Percentiles rank a stretch among this genome's conserved stretches.
These are phyloP conservation scores for Rhinopomastus cyanomelas DNA, from an alignment of 2,113 vertebrate genomes.

Conservation along the genomic window DNA sequence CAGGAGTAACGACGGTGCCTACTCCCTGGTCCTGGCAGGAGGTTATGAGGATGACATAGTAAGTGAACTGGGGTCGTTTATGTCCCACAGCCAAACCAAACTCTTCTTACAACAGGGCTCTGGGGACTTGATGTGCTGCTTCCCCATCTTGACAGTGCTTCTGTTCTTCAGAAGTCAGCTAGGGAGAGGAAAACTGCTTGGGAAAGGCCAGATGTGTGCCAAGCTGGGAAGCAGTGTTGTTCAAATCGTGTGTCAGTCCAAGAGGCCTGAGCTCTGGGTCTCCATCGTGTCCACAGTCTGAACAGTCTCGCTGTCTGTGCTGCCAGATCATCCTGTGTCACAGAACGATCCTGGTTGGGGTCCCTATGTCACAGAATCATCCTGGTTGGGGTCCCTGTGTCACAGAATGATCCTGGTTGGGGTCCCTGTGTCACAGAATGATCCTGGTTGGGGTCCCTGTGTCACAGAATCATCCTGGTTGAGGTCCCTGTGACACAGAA, in stretches of 20 bases:
- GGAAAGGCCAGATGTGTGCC: background rate
- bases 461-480: too few relatives aligned
- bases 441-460: too few relatives aligned
- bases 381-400: too few relatives aligned
- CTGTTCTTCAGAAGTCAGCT: background rate
- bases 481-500: too few relatives aligned
- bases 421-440: too few relatives aligned
- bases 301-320: fast-evolving
- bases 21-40: slow-evolving; percentile 92
- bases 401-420: too few relatives aligned
- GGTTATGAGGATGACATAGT: slow-evolving; percentile 97
- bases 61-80: slow-evolving; percentile 20
- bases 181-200: background rate
- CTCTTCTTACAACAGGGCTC: background rate
- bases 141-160: background rate
- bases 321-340: background rate
- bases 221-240: background rate
- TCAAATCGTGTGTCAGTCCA: background rate
- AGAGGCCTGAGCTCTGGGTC: background rate
- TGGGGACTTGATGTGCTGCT: background rate
- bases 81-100: background rate
- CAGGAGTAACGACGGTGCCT: slow-evolving; percentile 93
- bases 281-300: background rate
- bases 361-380: too few relatives aligned
- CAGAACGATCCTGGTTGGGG: too few relatives aligned